Evolutionary conservation across 92 coral and sea anemone genomes (phyloP), one percentile per base, ranked within the genome.

Genomic region (Phenganax subtilis): DNA sequence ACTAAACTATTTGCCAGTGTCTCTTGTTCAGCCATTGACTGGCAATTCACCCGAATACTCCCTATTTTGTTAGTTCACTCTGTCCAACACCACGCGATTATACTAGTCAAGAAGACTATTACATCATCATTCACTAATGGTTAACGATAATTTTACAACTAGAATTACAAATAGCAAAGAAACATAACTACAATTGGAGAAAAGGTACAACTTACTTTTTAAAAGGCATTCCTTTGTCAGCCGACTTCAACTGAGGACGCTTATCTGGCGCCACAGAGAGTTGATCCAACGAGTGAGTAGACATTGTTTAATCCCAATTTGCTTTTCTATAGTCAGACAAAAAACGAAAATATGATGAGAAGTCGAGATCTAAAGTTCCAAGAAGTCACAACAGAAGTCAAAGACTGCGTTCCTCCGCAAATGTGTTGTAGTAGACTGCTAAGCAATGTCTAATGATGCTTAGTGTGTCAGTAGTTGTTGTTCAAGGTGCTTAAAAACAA

Each of bases 211-310:
- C 83, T 63, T 79, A 79, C 83, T 79, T 79, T 25, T 79, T 79
- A 79, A 79, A 79, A 9, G 83, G 83, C 73, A 64, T 79, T 79
- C 83, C 83, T 17, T 74, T 63, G 69, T 79, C 83, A 8, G 61
- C 51, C 9, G 83, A 47, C 55, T 79, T 79, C 63, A 79, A 20
- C 51, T 79, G 75, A 54, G 51, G 51, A 29, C 74, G 60, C 31
- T 79, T 79, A 15, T 79, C 83, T 59, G 60, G 12, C 12, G 81
- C 11, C 66, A 57, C 12, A 25, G 44, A 30, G 8, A 31, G 30
- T 14, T 79, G 83, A 51, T 79, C 83, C 74, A 79, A 16, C 14
- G 73, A 52, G 6, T 12, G 29, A 15, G 83, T 53, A 15, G 74
- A 79, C 83, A 79, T 79, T 12, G 56, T 47, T 51, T 10, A 29